Conservation (phyloP, 2,888 invertebrate genomes). For the Saturnia pavonia region DNA sequence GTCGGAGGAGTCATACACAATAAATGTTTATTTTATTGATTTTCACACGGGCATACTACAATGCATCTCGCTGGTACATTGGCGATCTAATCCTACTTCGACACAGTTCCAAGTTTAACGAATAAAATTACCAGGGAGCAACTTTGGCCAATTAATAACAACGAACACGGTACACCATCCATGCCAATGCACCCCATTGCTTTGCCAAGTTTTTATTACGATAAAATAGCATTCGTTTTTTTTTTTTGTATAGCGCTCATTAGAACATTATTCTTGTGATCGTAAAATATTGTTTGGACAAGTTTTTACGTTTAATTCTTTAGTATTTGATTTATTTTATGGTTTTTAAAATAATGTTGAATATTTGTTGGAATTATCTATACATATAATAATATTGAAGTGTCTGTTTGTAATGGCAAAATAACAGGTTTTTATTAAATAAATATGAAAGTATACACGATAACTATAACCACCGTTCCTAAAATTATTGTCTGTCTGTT, state of each 20-base stretch:
- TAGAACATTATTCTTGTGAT: conserved; percentile 17
- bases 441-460: too few species aligned
- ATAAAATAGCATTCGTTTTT: conserved; percentile 64
- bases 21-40: conserved; percentile 79
- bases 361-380: background rate
- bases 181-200: conserved; percentile 51
- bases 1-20: conserved; percentile 51
- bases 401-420: too few species aligned
- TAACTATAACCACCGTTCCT: too few species aligned
- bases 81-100: conserved; percentile 46
- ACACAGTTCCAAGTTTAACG: conserved; percentile 61
- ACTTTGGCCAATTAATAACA: conserved; percentile 76
- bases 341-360: conserved; percentile 59
- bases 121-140: conserved; percentile 65
- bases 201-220: conserved; percentile 64
- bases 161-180: conserved; percentile 57
- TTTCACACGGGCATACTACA: conserved; percentile 72
- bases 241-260: conserved; percentile 27
- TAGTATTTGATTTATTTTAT: conserved; percentile 59
- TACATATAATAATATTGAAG: too few species aligned
- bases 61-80: conserved; percentile 58
- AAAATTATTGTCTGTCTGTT: too few species aligned
- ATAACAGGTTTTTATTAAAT: too few species aligned
- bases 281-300: conserved; percentile 16
- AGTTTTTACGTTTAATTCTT: conserved; percentile 3